Evolutionary conservation across 2,113 vertebrate genomes (phyloP).

Genomic region (Melanostigma gelatinosum): DNA sequence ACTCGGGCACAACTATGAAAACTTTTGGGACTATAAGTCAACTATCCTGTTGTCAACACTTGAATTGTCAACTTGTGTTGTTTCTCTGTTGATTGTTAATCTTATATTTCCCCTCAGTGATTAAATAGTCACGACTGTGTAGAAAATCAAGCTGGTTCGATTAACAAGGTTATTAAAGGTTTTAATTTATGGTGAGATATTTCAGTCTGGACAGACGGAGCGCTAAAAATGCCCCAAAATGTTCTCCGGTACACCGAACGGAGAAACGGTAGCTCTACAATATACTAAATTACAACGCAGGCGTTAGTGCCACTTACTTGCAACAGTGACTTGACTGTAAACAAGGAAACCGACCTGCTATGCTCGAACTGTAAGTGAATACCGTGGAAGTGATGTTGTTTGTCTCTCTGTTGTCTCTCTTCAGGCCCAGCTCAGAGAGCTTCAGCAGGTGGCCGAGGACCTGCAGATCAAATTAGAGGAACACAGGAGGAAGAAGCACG

Average conservation of each 20-base stretch:
- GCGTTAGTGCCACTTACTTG: background rate
- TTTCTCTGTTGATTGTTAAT: background rate
- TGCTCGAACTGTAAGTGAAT: background rate
- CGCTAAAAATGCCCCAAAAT: background rate
- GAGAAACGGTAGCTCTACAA: background rate
- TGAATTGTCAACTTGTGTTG: background rate
- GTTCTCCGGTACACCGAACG: background rate
- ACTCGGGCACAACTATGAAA: background rate
- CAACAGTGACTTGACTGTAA: background rate
- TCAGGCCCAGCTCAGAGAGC: slow-evolving; percentile 76
- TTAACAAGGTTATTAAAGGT: background rate
- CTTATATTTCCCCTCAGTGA: background rate
- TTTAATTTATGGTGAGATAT: background rate
- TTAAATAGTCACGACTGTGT: background rate
- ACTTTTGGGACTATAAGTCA: background rate
- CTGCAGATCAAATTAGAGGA: slow-evolving; percentile 76
- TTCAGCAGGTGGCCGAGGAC: slow-evolving; percentile 75
- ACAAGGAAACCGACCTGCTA: background rate
- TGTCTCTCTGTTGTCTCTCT: slow-evolving; percentile 5
- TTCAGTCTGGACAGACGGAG: background rate
- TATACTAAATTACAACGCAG: background rate
- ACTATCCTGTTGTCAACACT: background rate
- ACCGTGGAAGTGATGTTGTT: background rate
- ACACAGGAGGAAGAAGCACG: slow-evolving; percentile 68
- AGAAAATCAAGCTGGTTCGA: background rate